phyloP scores from a whole-genome alignment of 2,888 invertebrate species.

The Seira ritae region DNA sequence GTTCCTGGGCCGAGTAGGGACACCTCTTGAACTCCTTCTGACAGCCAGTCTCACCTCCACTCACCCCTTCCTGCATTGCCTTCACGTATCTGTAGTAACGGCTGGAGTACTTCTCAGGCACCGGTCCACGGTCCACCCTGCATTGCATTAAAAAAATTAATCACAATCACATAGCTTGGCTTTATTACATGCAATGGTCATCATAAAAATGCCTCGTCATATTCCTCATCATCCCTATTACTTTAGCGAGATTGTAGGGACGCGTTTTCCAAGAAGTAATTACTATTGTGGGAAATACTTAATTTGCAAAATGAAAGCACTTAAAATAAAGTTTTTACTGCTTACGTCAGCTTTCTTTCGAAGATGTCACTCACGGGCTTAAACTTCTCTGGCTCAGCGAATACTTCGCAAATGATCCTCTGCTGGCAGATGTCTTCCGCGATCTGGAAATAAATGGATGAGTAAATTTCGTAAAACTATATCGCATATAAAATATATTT shows the following conservation, averaged over 20 bases:
- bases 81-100: constrained; percentile 74
- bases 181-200: too few relatives aligned
- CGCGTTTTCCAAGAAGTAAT: too few relatives aligned
- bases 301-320: too few relatives aligned
- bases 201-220: too few relatives aligned
- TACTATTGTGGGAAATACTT: too few relatives aligned
- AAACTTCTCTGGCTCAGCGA: constrained; percentile 73
- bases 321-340: too few relatives aligned
- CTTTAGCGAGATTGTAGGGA: too few relatives aligned
- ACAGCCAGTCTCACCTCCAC: constrained; percentile 71
- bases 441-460: constrained; percentile 63
- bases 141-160: too few relatives aligned
- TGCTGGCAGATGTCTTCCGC: constrained; percentile 74
- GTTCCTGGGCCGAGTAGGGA: constrained; percentile 72
- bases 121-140: constrained; percentile 72
- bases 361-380: constrained; percentile 74
- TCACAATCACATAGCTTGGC: too few relatives aligned
- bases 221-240: too few relatives aligned
- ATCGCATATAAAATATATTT: too few relatives aligned
- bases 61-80: constrained; percentile 74
- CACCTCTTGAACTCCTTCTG: constrained; percentile 71
- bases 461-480: too few relatives aligned
- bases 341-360: constrained; percentile 73
- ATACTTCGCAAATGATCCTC: constrained; percentile 73
- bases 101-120: constrained; percentile 71